These are phyloP conservation scores for Zalophus californianus DNA, from an alignment of 2,797 vertebrate species.

Conservation along the genomic window DNA sequence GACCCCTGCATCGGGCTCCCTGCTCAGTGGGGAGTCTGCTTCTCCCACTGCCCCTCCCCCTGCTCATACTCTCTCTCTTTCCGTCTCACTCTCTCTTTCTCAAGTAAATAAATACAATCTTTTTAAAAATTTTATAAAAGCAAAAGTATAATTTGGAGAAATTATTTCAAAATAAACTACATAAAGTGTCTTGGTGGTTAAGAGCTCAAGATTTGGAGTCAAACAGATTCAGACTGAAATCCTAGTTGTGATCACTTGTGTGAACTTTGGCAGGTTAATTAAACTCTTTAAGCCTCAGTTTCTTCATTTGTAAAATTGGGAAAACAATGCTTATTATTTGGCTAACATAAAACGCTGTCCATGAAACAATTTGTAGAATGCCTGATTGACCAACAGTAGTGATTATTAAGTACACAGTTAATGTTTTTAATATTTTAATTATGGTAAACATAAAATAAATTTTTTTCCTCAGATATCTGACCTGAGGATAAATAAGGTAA, in stretches of 20 bases:
- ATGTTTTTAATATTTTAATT: conserved; percentile 13
- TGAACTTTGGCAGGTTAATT: not conserved
- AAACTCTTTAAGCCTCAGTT: not conserved
- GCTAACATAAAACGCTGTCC: not conserved
- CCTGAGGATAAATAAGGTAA: not conserved
- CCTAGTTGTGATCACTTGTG: not conserved
- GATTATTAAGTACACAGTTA: not conserved
- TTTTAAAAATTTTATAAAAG: not conserved
- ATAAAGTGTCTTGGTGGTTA: not conserved
- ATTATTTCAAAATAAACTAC: conserved; percentile 5
- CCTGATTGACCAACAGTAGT: not conserved
- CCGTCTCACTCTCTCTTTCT: not conserved
- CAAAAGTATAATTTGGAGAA: not conserved
- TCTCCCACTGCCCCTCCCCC: not conserved
- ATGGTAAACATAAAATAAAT: not conserved
- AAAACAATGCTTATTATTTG: not conserved
- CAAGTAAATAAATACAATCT: not conserved
- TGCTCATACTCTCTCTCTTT: not conserved
- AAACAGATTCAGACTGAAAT: not conserved
- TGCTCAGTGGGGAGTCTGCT: not conserved
- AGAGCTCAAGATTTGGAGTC: not conserved
- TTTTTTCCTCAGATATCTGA: not conserved
- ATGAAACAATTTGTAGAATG: not conserved
- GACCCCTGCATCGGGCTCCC: accelerated
- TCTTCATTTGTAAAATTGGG: not conserved